Conservation (phyloP, 2,888 invertebrate genomes). For the Pristionchus entomophagus region DNA sequence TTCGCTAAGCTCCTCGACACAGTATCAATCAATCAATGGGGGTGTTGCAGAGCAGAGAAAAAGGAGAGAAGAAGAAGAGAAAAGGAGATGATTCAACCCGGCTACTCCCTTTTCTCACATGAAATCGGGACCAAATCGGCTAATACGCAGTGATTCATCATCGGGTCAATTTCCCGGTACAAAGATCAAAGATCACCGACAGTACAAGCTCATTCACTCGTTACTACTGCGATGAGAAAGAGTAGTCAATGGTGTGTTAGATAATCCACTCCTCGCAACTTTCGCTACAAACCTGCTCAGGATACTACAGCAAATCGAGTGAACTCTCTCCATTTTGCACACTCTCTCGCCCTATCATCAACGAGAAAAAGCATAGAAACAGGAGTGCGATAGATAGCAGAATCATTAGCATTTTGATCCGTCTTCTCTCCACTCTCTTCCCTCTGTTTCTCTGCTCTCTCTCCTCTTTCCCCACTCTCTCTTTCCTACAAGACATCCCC, state of each 20-base stretch:
- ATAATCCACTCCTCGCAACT: conserved; percentile 13
- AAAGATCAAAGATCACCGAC: not conserved
- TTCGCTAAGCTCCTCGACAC: not conserved
- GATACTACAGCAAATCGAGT: not conserved
- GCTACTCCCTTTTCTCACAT: not conserved
- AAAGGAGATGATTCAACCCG: conserved; percentile 21
- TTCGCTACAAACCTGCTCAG: conserved; percentile 28
- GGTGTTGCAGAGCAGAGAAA: not conserved
- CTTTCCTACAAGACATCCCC: not conserved
- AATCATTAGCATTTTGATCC: conserved; percentile 29
- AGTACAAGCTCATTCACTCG: not conserved
- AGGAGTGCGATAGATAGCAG: not conserved
- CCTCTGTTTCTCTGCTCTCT: not conserved
- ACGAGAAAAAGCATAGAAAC: not conserved
- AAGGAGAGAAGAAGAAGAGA: conserved; percentile 5
- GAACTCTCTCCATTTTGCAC: not conserved
- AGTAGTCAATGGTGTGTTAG: not conserved
- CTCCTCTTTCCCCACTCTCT: not conserved
- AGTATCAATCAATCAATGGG: conserved; percentile 27
- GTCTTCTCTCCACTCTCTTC: not conserved
- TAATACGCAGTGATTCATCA: conserved; percentile 6
- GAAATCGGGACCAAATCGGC: conserved; percentile 30
- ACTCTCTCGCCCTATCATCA: not conserved
- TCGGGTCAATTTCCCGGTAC: not conserved
- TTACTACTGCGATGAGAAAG: not conserved